Evolutionary conservation across 2,113 vertebrate genomes (phyloP), one percentile per base, ranked within the genome.

Genomic region (Bos indicus): DNA sequence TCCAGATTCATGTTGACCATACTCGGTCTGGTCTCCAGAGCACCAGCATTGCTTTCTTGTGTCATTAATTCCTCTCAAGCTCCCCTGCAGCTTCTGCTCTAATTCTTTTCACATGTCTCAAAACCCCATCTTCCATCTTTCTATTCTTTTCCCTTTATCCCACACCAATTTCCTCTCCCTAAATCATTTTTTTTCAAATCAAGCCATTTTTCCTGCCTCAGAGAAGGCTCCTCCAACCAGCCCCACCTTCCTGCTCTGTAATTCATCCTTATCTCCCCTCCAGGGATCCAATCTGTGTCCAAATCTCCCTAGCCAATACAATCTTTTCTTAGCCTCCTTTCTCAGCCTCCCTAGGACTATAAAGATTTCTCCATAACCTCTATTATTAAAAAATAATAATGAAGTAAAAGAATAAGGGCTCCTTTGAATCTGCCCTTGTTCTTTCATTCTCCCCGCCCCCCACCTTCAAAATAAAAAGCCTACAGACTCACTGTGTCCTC

Each of bases 381-480:
- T 85, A 92, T 52, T 96, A 89, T 67, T 64, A 82, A 94, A 54
- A 88, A 90, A 62, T 26, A 85, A 64, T 7, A 95, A 54, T 17
- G 83, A 87, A 64, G 80, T 87, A 62, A 92, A 90, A 92, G 67
- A 94, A 5, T 57, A 62, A 87, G 56, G 56, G 51, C 15, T 86
- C 33, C 82, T 90, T 36, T 85, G 30, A 96, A 74, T 60, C 80
- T 80, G 86, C 46, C n/a, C 90, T 62, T 48, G 52, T 77, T 85
- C 87, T 89, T 96, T 81, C n/a, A 52, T n/a, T 43, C 21, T 48
- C 48, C 94, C 60, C 88, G n/a, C 52, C 88, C 64, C 25, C 64
- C 84, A 85, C 36, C 57, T 94, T 93, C 62, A 91, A 94, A 94
- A 80, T 36, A n/a, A 92, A 91, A 92, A 94, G 71, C 54, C 77